Evolutionary conservation across 2,888 invertebrate species (phyloP).

Genomic region (Sisyra nigra): DNA sequence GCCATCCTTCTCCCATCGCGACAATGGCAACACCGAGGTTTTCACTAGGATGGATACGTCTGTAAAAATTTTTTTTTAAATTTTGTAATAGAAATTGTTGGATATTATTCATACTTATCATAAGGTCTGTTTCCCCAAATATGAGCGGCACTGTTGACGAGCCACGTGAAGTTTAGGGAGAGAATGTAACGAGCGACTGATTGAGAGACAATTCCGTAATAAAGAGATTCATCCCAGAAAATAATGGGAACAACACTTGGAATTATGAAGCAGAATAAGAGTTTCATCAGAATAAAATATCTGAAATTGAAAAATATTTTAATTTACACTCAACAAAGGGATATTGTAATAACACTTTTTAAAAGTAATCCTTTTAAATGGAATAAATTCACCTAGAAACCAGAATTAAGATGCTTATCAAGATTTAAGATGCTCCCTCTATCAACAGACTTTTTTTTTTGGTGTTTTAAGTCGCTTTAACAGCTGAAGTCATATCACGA

Average conservation of each 20-base stretch:
- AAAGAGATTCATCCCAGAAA: constrained; percentile 52
- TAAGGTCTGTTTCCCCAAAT: constrained; percentile 56
- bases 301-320: constrained; percentile 23
- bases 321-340: no score
- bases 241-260: constrained; percentile 54
- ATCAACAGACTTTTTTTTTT: no score
- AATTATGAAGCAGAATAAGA: constrained; percentile 50
- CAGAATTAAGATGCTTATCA: no score
- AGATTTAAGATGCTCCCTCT: no score
- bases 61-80: constrained; percentile 32
- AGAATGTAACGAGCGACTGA: constrained; percentile 53
- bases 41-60: constrained; percentile 64
- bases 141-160: constrained; percentile 80
- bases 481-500: no score
- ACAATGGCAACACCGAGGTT: constrained; percentile 56
- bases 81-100: neutral
- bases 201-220: constrained; percentile 47
- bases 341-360: constrained; percentile 8
- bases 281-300: constrained; percentile 48
- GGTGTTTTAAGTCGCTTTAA: no score
- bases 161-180: constrained; percentile 74
- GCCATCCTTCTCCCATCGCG: constrained; percentile 78
- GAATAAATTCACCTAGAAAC: no score
- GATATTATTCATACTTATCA: constrained; percentile 38
- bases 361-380: no score